Percentiles rank a stretch among this genome's conserved stretches.
These are phyloP conservation scores for Diabrotica virgifera DNA, from an alignment of 1,140 invertebrate species.

Conservation along the genomic window DNA sequence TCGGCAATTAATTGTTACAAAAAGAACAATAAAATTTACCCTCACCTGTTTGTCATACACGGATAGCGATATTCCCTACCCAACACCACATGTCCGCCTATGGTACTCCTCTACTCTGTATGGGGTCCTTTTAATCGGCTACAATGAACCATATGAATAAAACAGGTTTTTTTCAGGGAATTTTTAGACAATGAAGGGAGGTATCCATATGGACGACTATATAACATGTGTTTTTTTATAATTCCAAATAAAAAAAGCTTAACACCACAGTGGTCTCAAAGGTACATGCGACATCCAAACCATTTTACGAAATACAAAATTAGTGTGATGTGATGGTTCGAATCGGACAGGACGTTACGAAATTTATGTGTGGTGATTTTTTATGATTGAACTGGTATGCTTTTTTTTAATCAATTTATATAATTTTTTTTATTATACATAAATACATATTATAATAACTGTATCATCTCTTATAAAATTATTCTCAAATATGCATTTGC, in stretches of 20 bases:
- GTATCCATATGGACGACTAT: slow-evolving; percentile 26
- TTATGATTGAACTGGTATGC: slow-evolving; percentile 8
- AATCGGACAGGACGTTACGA: neutral
- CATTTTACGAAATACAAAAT: slow-evolving; percentile 33
- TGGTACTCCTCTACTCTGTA: slow-evolving; percentile 38
- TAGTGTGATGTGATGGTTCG: slow-evolving; percentile 24
- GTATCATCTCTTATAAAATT: too few species aligned
- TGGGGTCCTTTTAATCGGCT: slow-evolving; percentile 43
- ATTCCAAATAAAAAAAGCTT: slow-evolving; percentile 40
- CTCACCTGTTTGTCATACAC: too few species aligned
- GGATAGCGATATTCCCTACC: too few species aligned
- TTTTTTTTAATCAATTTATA: slow-evolving; percentile 9
- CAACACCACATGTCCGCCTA: slow-evolving; percentile 7
- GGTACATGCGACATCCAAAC: slow-evolving; percentile 34
- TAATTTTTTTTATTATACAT: too few species aligned
- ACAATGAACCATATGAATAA: slow-evolving; percentile 31
- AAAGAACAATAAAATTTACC: too few species aligned
- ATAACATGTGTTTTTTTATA: slow-evolving; percentile 43
- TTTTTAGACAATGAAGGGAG: slow-evolving; percentile 14
- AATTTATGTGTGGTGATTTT: slow-evolving; percentile 14
- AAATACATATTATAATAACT: too few species aligned
- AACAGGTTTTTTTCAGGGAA: slow-evolving; percentile 16
- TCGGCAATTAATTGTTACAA: too few species aligned
- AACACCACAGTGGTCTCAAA: slow-evolving; percentile 42
- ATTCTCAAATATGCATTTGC: too few species aligned